A percentile compares a stretch with the other conserved stretches of the same genome.
Conservation (phyloP, 37 sponge, comb jelly and placozoan genomes). For the Cladorhizidae sp. region DNA sequence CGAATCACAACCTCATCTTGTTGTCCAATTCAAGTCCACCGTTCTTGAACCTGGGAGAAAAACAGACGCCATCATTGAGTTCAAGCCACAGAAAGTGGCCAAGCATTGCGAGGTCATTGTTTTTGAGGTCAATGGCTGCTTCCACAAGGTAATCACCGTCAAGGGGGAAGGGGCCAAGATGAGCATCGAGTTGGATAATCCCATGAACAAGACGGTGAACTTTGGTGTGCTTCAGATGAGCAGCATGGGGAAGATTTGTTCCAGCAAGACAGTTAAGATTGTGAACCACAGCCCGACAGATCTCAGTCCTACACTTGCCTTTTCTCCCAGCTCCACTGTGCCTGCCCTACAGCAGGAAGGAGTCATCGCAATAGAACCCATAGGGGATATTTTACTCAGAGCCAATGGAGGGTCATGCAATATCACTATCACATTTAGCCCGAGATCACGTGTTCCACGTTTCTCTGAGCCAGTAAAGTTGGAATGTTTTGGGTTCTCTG, state of each 20-base stretch:
- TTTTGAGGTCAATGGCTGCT: conserved; percentile 91
- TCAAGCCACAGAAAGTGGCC: conserved; percentile 72
- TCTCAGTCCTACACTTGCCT: conserved; percentile 64
- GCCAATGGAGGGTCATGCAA: conserved; percentile 51
- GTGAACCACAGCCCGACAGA: conserved; percentile 80
- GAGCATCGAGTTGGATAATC: conserved; percentile 86
- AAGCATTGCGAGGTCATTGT: conserved; percentile 66
- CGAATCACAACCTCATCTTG: conserved; percentile 55
- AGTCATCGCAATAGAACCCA: conserved; percentile 66
- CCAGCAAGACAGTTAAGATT: conserved; percentile 66
- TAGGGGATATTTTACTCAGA: conserved; percentile 69
- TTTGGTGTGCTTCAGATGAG: conserved; percentile 86
- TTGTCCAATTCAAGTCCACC: conserved; percentile 65
- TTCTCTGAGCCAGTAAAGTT: conserved; percentile 93
- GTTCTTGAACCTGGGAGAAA: conserved; percentile 65
- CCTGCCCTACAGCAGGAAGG: conserved; percentile 63
- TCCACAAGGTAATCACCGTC: conserved; percentile 55
- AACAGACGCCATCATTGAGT: conserved; percentile 58
- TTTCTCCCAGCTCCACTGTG: conserved; percentile 59
- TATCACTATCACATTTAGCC: conserved; percentile 72
- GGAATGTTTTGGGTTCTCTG: conserved; percentile 73
- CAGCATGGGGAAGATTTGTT: conserved; percentile 16
- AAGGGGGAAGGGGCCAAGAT: conserved; percentile 85
- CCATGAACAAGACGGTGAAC: conserved; percentile 75
- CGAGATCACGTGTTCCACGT: conserved; percentile 69